Percentiles rank a stretch among this genome's conserved stretches.
Conservation (phyloP, 2,113 vertebrate species). For the Aptenodytes forsteri region DNA sequence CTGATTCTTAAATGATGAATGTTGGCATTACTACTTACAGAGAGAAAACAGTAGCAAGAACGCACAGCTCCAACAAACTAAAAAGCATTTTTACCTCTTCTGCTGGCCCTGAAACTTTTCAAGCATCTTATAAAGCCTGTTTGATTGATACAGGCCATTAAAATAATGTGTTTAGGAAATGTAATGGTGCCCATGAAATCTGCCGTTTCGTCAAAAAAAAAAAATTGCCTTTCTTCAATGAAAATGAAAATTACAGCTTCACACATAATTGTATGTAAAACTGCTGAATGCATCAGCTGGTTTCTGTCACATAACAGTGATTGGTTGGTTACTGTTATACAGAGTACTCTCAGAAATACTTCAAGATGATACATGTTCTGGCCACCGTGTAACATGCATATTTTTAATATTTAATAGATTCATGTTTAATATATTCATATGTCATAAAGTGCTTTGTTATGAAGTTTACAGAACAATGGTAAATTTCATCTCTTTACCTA, state of each 20-base stretch:
- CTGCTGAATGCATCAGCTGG: not conserved
- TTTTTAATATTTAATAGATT: not conserved
- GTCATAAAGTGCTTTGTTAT: not conserved
- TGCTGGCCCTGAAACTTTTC: not conserved
- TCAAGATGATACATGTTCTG: not conserved
- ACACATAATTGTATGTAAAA: not conserved
- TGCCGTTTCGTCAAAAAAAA: not conserved
- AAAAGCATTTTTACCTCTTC: slow-evolving; percentile 9
- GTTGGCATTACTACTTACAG: not conserved
- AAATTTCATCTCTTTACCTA: not conserved
- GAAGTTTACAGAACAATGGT: not conserved
- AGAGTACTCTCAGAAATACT: not conserved
- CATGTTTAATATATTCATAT: not conserved
- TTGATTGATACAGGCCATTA: slow-evolving; percentile 11
- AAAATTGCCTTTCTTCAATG: not conserved
- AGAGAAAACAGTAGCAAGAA: not conserved
- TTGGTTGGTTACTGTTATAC: not conserved
- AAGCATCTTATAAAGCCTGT: not conserved
- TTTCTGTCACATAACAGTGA: not conserved
- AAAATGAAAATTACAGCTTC: slow-evolving; percentile 13
- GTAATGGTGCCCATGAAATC: not conserved
- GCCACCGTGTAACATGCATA: not conserved
- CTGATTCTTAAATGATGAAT: not conserved
- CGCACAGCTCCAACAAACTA: not conserved
- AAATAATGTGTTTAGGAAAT: slow-evolving; percentile 9